These are phyloP conservation scores for Glossosoma conforme DNA, from an alignment of 1,140 invertebrate genomes.

Conservation along the genomic window DNA sequence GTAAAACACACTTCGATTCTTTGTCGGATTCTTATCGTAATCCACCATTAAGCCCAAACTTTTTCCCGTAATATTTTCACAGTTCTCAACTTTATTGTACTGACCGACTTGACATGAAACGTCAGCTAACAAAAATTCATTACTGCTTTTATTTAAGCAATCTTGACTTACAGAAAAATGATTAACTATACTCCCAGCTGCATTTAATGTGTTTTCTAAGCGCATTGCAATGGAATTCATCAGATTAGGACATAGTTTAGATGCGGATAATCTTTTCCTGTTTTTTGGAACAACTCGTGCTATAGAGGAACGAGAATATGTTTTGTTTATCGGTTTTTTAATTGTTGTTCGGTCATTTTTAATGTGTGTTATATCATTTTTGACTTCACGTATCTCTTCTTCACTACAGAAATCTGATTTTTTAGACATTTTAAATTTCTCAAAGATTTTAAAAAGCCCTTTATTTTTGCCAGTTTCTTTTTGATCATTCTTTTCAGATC, in stretches of 20 bases:
- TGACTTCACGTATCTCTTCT: background rate
- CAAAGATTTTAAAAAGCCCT: constrained; percentile 24
- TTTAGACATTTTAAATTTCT: constrained; percentile 12
- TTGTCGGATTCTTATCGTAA: background rate
- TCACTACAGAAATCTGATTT: background rate
- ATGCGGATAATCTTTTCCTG: background rate
- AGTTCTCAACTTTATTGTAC: background rate
- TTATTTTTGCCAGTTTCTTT: constrained; percentile 13
- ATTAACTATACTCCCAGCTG: background rate
- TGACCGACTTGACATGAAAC: constrained; percentile 7
- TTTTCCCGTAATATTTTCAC: background rate
- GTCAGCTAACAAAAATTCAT: constrained; percentile 21
- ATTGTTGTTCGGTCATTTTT: background rate
- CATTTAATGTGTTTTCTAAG: background rate
- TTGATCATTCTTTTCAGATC: constrained; percentile 2
- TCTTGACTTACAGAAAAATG: constrained; percentile 3
- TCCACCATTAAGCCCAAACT: background rate
- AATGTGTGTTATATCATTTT: background rate
- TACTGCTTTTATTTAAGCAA: constrained; percentile 4
- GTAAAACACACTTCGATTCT: constrained; percentile 1
- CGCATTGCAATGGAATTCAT: constrained; percentile 6
- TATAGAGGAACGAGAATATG: constrained; percentile 15
- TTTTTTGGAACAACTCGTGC: constrained; percentile 8
- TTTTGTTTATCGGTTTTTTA: constrained; percentile 2
- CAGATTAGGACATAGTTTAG: constrained; percentile 1